These are phyloP conservation scores for Entosphenus tridentatus DNA, from an alignment of 2,113 vertebrate genomes.

Conservation along the genomic window DNA sequence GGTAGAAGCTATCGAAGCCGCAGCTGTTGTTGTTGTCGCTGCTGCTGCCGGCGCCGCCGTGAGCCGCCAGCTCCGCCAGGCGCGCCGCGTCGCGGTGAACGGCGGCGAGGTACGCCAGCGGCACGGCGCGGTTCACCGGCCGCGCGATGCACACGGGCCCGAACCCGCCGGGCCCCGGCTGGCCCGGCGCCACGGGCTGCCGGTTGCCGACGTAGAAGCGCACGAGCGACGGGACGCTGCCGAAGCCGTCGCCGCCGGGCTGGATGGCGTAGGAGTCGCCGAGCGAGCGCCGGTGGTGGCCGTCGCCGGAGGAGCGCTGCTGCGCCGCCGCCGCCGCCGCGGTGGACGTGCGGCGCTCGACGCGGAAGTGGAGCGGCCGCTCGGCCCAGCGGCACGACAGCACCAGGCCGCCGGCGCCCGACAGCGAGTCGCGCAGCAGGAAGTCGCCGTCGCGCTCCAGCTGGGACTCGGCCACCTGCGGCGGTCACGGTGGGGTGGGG, in stretches of 20 bases:
- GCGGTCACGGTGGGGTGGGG: too few relatives aligned
- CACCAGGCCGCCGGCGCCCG: constrained; percentile 29
- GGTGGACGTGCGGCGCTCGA: constrained; percentile 38
- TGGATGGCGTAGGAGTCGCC: too few relatives aligned
- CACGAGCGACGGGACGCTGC: constrained; percentile 61
- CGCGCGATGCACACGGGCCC: constrained; percentile 42
- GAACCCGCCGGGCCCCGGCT: constrained; percentile 26
- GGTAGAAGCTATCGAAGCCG: too few relatives aligned
- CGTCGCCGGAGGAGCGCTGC: too few relatives aligned
- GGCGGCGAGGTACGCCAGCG: constrained; percentile 83
- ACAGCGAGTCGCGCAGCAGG: constrained; percentile 35
- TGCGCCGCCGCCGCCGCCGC: constrained; percentile 13
- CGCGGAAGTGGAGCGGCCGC: constrained; percentile 41
- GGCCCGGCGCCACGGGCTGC: constrained; percentile 40
- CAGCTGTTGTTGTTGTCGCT: too few relatives aligned
- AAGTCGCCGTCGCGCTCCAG: constrained; percentile 45
- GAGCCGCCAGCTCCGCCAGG: too few relatives aligned
- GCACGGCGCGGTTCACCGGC: constrained; percentile 76
- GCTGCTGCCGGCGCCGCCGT: too few relatives aligned
- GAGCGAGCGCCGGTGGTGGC: too few relatives aligned
- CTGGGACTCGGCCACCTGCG: constrained; percentile 35
- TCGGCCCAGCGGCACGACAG: constrained; percentile 39
- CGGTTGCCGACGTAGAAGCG: constrained; percentile 62
- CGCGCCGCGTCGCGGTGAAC: too few relatives aligned
- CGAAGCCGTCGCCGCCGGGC: constrained; percentile 37